Base-by-base conservation (phyloP, 2,113 vertebrate genomes). In the Oncorhynchus keta region DNA sequence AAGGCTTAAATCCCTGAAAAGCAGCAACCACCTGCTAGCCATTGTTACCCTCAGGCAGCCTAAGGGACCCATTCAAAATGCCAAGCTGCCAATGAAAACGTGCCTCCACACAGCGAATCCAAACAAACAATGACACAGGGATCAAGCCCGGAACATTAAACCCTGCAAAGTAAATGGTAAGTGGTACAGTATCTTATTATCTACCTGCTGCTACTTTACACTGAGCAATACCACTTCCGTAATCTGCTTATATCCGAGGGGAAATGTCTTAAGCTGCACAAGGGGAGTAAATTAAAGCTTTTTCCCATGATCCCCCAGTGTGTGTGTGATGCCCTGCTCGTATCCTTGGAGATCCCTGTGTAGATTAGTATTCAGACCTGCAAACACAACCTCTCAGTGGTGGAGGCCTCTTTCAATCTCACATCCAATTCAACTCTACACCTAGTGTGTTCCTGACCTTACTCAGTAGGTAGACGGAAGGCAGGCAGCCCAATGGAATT, bases 121-220 rank as follows among this genome's bases (percentile, higher is more conserved):
- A 81, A 87, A 90, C 83, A 83, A 68, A 66, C 9, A 66, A 45
- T 45, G 65, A 70, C 80, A 51, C 72, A 68, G 73, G 71, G 78
- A 88, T 85, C 85, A 88, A 78, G 51, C 70, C 80, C 8, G 9
- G 83, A 84, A 84, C 72, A 77, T 85, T 82, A 81, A 79, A 82
- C 75, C 51, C 83, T 79, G 81, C 74, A 82, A 86, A 80, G 76
- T 71, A 85, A 86, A 91, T 79, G 79, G 69, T 79, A 80, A 89
- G 83, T 74, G 74, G 79, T 83, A 74, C 76, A 72, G 74, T 83
- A 84, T 89, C 83, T 90, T 82, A 92, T 92, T 86, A 91, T 91
- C 84, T 84, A 88, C 83, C 88, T 87, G 84, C 83, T 88, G 88
- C 78, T 85, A 59, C 80, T 76, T 85, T 85, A 87, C 77, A 70